These are phyloP conservation scores for Uloborus diversus DNA, from an alignment of 1,140 invertebrate genomes.

Conservation along the genomic window DNA sequence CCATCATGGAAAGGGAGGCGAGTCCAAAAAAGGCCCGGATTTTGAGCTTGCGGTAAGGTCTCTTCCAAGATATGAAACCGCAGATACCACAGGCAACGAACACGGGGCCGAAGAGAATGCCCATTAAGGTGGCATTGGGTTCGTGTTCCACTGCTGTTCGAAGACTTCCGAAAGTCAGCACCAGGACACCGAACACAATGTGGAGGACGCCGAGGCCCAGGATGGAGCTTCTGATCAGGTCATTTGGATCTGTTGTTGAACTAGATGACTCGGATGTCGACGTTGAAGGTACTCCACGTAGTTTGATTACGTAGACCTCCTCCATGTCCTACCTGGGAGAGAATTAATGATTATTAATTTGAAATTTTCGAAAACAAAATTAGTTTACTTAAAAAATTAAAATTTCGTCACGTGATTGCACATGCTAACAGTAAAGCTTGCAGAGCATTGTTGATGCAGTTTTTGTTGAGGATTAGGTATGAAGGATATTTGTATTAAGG, in stretches of 20 bases:
- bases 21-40: conserved; percentile 28
- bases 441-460: no score
- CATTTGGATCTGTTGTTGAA: conserved; percentile 8
- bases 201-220: conserved; percentile 35
- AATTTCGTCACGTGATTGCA: no score
- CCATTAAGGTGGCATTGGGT: conserved; percentile 17
- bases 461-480: no score
- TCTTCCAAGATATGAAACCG: conserved; percentile 12
- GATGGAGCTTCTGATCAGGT: conserved; percentile 17
- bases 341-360: no score
- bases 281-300: conserved; percentile 20
- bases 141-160: conserved; percentile 16
- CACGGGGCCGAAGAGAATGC: conserved; percentile 33
- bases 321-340: no score
- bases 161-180: conserved; percentile 15
- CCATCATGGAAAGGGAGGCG: not conserved
- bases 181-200: conserved; percentile 24
- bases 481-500: no score
- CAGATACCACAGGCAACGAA: conserved; percentile 22
- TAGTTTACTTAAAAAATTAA: no score
- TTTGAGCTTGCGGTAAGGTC: conserved; percentile 33
- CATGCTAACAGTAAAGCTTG: no score
- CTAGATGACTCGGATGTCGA: conserved; percentile 7
- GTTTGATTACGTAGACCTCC: conserved; percentile 38
- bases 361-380: no score